These are phyloP conservation scores for Myrmecobius fasciatus DNA, from an alignment of 2,113 vertebrate genomes.

Conservation along the genomic window DNA sequence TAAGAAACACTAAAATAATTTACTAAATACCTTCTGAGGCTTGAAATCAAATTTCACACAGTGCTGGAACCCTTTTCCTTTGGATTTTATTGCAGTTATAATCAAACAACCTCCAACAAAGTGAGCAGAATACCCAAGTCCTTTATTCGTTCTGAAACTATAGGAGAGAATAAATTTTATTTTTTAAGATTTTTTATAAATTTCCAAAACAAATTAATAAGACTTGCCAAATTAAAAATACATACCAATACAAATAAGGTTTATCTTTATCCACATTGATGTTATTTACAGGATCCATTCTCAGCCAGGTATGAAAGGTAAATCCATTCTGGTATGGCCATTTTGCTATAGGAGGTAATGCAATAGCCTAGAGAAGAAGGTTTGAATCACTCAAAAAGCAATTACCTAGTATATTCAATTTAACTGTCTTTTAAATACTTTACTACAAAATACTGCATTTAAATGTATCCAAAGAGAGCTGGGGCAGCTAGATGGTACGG, in stretches of 20 bases:
- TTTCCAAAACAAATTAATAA: conserved; percentile 52
- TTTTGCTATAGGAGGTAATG: conserved; percentile 97
- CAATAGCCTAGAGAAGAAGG: conserved; percentile 90
- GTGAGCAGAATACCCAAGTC: conserved; percentile 98
- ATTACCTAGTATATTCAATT: background rate
- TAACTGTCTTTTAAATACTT: background rate
- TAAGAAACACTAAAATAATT: conserved; percentile 54
- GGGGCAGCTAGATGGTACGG: background rate
- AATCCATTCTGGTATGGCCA: conserved; percentile 99
- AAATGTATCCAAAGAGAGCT: background rate
- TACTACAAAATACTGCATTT: background rate
- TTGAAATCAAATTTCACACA: conserved; percentile 99
- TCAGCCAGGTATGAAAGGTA: conserved; percentile 98
- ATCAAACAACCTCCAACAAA: conserved; percentile 98
- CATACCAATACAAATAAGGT: conserved; percentile 98
- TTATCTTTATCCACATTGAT: conserved; percentile 99
- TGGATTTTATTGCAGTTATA: conserved; percentile 97
- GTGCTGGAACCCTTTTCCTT: conserved; percentile 99
- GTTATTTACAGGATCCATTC: conserved; percentile 98
- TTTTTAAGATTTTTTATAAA: conserved; percentile 41
- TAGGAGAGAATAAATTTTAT: conserved; percentile 67
- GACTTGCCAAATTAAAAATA: conserved; percentile 65
- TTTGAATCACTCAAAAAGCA: conserved; percentile 30
- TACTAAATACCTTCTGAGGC: conserved; percentile 93
- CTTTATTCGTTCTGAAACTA: conserved; percentile 98